Conservation (phyloP, 1,140 invertebrate species). For the Drosophila yakuba region DNA sequence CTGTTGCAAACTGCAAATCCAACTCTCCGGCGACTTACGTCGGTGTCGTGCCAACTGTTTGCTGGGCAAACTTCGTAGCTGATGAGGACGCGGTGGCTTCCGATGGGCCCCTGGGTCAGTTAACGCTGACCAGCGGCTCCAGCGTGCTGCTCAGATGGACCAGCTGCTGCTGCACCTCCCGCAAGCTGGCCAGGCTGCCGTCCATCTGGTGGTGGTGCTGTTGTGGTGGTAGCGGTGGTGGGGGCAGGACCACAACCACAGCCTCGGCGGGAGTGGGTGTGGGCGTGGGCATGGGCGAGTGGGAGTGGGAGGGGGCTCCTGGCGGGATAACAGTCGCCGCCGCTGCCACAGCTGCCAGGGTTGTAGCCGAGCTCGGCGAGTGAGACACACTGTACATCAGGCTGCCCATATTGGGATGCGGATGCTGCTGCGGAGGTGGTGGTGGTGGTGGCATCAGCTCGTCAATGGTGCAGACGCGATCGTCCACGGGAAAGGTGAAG, state of each 20-base stretch:
- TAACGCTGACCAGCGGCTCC: constrained; percentile 82
- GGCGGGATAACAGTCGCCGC: constrained; percentile 78
- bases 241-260: constrained; percentile 78
- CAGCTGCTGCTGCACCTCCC: constrained; percentile 74
- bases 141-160: constrained; percentile 79
- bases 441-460: constrained; percentile 74
- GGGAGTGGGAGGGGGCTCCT: constrained; percentile 68
- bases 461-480: constrained; percentile 84
- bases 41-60: constrained; percentile 65
- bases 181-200: constrained; percentile 62
- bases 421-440: constrained; percentile 60
- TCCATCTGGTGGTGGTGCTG: constrained; percentile 44
- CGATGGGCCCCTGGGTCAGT: constrained; percentile 74
- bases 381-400: constrained; percentile 71
- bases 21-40: constrained; percentile 60
- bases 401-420: constrained; percentile 66
- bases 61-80: constrained; percentile 57
- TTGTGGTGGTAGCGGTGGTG: constrained; percentile 65
- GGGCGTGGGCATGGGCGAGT: constrained; percentile 1
- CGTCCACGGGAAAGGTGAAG: constrained; percentile 84
- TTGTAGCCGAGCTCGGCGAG: constrained; percentile 57
- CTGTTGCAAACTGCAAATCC: constrained; percentile 9
- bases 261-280: constrained; percentile 58
- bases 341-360: constrained; percentile 72
- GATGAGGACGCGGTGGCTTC: constrained; percentile 22